Evolutionary conservation across 1,140 invertebrate genomes (phyloP).

Genomic region (Protaetia brevitarsis): DNA sequence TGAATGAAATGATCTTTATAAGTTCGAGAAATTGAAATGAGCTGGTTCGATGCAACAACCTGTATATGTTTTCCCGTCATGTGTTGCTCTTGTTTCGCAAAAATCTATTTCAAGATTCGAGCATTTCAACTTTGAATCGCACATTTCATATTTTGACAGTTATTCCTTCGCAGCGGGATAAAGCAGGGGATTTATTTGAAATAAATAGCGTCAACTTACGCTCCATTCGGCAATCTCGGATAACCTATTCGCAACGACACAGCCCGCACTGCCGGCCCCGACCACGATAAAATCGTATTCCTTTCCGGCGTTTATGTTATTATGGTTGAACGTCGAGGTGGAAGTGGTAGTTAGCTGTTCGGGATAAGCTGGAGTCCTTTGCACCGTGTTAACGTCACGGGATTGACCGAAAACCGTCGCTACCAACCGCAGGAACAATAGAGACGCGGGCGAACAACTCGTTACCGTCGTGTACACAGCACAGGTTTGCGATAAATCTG

Average conservation of each 20-base stretch:
- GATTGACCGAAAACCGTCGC: constrained; percentile 57
- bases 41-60: too few relatives aligned
- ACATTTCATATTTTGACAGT: background rate
- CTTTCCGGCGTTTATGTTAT: constrained; percentile 18
- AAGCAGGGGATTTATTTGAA: background rate
- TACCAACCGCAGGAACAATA: constrained; percentile 57
- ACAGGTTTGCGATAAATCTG: constrained; percentile 56
- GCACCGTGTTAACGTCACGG: constrained; percentile 39
- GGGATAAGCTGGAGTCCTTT: background rate
- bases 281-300: constrained; percentile 40
- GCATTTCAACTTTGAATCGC: too few relatives aligned
- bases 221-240: constrained; percentile 19
- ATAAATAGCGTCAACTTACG: constrained; percentile 27
- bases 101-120: too few relatives aligned
- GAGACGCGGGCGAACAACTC: constrained; percentile 55
- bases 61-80: too few relatives aligned
- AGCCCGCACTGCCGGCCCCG: constrained; percentile 14
- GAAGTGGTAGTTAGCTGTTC: background rate
- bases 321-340: background rate
- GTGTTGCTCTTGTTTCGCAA: too few relatives aligned
- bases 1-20: too few relatives aligned
- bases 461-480: constrained; percentile 51
- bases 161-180: background rate
- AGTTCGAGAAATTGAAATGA: too few relatives aligned
- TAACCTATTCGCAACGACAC: constrained; percentile 19